phyloP scores from a whole-genome alignment of 2,797 vertebrate genomes.

The Rachycentron canadum region DNA sequence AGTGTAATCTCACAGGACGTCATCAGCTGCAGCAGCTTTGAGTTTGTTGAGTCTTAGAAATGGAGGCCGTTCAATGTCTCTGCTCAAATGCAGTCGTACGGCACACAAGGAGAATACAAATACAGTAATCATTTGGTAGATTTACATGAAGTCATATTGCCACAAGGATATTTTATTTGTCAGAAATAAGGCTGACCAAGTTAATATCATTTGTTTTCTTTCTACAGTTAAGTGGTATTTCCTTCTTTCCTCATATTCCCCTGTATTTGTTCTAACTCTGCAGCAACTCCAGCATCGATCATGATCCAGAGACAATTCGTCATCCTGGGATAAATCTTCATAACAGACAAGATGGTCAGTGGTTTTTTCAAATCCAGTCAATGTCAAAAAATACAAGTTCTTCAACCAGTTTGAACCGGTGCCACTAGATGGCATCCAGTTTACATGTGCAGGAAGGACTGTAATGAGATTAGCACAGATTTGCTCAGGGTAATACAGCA shows the following conservation, averaged over 20 bases:
- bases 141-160: neutral
- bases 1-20: conserved; percentile 41
- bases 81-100: neutral
- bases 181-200: neutral
- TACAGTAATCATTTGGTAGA: neutral
- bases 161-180: neutral
- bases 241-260: neutral
- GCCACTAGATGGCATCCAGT: conserved; percentile 62
- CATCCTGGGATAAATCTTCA: neutral
- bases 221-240: neutral
- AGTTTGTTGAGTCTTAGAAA: conserved; percentile 29
- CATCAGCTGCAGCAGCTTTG: conserved; percentile 23
- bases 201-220: neutral
- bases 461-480: neutral
- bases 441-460: neutral
- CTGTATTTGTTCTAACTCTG: neutral
- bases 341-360: neutral
- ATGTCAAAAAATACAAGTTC: neutral
- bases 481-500: neutral
- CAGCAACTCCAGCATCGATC: neutral
- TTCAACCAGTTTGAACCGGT: neutral
- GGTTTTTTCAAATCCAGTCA: neutral
- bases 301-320: neutral
- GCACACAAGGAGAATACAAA: neutral
- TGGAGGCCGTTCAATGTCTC: conserved; percentile 35